These are phyloP conservation scores for Cygnus olor DNA, from an alignment of 2,797 vertebrate species.

Conservation along the genomic window DNA sequence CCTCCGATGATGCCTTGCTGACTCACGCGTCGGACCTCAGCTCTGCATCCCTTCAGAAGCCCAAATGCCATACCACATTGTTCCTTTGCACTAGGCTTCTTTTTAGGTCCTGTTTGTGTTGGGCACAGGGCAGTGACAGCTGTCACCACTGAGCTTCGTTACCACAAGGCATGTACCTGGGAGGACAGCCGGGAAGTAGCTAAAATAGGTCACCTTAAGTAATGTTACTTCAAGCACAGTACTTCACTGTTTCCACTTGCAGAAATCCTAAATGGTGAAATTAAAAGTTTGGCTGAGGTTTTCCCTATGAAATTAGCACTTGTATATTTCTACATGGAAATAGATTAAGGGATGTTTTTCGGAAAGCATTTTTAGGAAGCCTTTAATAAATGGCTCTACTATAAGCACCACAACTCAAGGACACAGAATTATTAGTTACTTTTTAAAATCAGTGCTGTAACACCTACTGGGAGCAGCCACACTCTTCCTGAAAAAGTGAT, in stretches of 20 bases:
- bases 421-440: background rate
- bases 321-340: background rate
- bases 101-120: background rate
- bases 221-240: background rate
- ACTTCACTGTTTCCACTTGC: background rate
- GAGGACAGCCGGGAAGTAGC: conserved; percentile 22
- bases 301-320: background rate
- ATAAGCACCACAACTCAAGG: background rate
- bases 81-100: background rate
- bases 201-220: conserved; percentile 1
- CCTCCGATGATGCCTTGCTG: background rate
- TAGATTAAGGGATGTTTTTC: background rate
- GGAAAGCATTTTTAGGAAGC: background rate
- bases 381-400: background rate
- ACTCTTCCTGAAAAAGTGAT: background rate
- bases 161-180: conserved; percentile 30
- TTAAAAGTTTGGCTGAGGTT: background rate
- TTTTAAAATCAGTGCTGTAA: background rate
- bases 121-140: background rate
- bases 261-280: background rate
- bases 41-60: background rate
- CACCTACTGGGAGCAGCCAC: background rate
- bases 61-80: background rate
- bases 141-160: background rate
- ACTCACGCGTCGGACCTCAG: rapidly evolving